Conservation (phyloP, 2,113 vertebrate genomes). For the Tapirus terrestris region DNA sequence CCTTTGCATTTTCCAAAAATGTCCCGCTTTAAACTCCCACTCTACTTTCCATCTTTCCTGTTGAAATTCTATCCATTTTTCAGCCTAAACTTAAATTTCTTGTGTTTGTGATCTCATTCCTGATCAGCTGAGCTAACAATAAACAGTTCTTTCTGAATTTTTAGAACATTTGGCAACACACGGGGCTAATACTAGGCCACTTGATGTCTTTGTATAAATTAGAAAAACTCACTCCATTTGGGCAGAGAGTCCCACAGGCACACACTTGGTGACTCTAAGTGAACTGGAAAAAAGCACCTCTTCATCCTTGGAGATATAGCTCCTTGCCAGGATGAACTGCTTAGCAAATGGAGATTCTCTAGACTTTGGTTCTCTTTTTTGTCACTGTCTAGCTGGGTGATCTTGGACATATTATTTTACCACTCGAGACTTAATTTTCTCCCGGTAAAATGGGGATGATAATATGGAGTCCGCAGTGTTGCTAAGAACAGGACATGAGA, state of each 20-base stretch:
- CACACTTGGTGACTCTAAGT: not conserved
- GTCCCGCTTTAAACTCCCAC: not conserved
- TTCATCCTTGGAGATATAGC: not conserved
- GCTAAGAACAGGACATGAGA: not conserved
- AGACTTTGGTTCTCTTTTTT: not conserved
- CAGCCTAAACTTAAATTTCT: not conserved
- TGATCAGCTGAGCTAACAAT: not conserved
- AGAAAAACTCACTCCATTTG: not conserved
- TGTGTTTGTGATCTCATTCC: not conserved
- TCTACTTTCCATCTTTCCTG: not conserved
- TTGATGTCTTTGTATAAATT: not conserved
- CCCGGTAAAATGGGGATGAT: not conserved
- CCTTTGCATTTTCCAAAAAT: not conserved
- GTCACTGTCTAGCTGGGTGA: not conserved
- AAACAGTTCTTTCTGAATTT: not conserved
- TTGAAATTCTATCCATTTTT: not conserved
- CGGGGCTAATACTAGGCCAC: not conserved
- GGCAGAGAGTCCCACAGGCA: not conserved
- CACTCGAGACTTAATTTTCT: not conserved
- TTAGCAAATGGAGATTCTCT: not conserved
- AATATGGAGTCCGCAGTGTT: not conserved
- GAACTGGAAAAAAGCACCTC: not conserved
- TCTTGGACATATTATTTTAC: not conserved
- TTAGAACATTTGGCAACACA: not conserved
- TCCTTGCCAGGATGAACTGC: not conserved